A percentile compares a stretch with the other conserved stretches of the same genome.
These are phyloP conservation scores for Scaptomyza pallida DNA, from an alignment of 1,140 invertebrate genomes.

Conservation along the genomic window DNA sequence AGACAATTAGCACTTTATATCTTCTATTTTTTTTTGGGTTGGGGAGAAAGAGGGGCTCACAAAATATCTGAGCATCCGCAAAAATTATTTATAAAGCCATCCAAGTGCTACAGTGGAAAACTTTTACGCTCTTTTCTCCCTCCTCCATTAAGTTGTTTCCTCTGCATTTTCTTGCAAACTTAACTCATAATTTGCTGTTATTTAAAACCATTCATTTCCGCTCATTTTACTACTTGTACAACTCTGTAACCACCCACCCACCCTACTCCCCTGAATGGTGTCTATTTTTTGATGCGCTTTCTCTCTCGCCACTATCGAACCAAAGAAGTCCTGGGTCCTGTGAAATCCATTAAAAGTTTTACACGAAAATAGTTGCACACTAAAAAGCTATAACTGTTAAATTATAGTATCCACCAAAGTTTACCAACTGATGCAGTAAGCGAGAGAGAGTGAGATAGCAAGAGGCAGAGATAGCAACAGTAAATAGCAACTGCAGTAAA, in stretches of 20 bases:
- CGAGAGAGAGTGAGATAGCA: constrained; percentile 14
- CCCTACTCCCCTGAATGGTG: constrained; percentile 52
- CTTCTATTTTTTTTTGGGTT: constrained; percentile 42
- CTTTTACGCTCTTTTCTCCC: constrained; percentile 45
- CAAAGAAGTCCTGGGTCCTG: constrained; percentile 45
- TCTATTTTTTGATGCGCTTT: constrained; percentile 75
- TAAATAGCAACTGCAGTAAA: constrained; percentile 65
- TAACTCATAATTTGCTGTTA: constrained; percentile 81
- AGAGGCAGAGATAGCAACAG: constrained; percentile 3
- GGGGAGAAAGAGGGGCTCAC: no score
- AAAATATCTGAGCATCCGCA: constrained; percentile 45
- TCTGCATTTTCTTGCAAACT: constrained; percentile 51
- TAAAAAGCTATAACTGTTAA: constrained; percentile 81
- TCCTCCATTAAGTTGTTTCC: constrained; percentile 30
- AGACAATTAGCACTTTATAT: constrained; percentile 59
- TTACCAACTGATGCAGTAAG: constrained; percentile 20
- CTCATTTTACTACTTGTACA: constrained; percentile 74
- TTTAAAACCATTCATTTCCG: constrained; percentile 82
- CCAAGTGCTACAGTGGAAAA: constrained; percentile 59
- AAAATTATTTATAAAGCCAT: constrained; percentile 80
- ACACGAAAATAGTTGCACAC: constrained; percentile 81
- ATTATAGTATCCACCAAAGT: constrained; percentile 76
- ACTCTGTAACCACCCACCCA: constrained; percentile 4
- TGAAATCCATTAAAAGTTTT: constrained; percentile 82
- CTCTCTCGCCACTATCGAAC: constrained; percentile 55